Conservation (phyloP, 2,797 vertebrate species). For the Dromococcyx pavoninus region DNA sequence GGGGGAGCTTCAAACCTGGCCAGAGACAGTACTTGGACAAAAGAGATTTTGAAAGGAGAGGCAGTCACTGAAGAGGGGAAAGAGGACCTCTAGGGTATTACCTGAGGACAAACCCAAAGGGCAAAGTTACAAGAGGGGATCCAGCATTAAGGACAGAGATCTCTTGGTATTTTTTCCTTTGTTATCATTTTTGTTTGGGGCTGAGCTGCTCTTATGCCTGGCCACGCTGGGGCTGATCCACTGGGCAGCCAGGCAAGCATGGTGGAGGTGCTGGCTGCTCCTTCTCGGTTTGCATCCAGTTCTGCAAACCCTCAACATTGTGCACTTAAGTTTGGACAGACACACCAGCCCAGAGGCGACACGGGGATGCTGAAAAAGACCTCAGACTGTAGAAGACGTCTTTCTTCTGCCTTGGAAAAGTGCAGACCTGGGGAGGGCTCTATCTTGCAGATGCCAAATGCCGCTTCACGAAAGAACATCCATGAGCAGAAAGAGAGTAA, state of each 20-base stretch:
- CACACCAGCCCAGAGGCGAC: accelerated
- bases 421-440: background rate
- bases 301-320: background rate
- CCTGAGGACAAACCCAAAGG: background rate
- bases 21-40: background rate
- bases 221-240: background rate
- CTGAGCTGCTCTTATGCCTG: background rate
- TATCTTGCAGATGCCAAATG: background rate
- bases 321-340: background rate
- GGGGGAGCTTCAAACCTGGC: background rate
- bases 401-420: background rate
- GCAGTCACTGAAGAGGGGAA: background rate
- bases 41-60: background rate
- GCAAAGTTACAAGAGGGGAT: background rate
- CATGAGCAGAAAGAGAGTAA: background rate
- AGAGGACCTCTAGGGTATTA: background rate
- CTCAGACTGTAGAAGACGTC: background rate
- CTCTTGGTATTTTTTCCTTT: background rate
- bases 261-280: background rate
- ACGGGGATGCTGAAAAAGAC: background rate
- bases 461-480: background rate
- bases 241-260: background rate
- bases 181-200: background rate
- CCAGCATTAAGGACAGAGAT: background rate
- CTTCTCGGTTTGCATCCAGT: accelerated